Conservation (phyloP, 2,113 vertebrate species). For the Zosterops japonicus region DNA sequence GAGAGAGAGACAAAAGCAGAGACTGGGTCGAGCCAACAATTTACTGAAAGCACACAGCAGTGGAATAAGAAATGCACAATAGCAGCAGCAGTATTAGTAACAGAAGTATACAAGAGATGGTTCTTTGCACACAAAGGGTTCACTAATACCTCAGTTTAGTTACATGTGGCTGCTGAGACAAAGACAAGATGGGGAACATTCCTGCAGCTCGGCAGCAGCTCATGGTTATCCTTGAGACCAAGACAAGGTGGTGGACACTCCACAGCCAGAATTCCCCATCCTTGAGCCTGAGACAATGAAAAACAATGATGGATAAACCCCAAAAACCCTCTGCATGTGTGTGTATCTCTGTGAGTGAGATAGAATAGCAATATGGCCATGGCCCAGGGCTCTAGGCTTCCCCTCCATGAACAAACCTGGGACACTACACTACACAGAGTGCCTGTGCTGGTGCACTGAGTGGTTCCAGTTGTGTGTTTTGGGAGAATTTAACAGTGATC, state of each 20-base stretch:
- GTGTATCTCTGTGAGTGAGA: neutral
- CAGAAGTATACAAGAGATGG: neutral
- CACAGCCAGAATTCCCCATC: neutral
- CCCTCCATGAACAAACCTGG: neutral
- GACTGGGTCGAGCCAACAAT: neutral
- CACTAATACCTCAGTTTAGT: neutral
- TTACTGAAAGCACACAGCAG: neutral
- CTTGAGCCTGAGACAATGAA: neutral
- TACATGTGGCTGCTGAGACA: neutral
- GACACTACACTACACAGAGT: no score
- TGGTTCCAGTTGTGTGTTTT: neutral
- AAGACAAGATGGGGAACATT: neutral
- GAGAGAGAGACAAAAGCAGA: neutral
- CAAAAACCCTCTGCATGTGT: neutral
- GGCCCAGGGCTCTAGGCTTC: neutral
- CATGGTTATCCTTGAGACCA: neutral
- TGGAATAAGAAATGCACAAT: neutral
- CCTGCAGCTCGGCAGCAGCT: neutral
- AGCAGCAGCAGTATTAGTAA: neutral
- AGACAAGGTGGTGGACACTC: neutral
- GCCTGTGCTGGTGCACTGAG: neutral
- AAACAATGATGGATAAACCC: neutral
- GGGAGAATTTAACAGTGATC: neutral
- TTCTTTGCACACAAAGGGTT: neutral
- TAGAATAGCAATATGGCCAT: accelerated